Percentiles rank a stretch among this genome's conserved stretches.
These are phyloP conservation scores for Cephalotes varians DNA, from an alignment of 2,888 invertebrate genomes.

Conservation along the genomic window DNA sequence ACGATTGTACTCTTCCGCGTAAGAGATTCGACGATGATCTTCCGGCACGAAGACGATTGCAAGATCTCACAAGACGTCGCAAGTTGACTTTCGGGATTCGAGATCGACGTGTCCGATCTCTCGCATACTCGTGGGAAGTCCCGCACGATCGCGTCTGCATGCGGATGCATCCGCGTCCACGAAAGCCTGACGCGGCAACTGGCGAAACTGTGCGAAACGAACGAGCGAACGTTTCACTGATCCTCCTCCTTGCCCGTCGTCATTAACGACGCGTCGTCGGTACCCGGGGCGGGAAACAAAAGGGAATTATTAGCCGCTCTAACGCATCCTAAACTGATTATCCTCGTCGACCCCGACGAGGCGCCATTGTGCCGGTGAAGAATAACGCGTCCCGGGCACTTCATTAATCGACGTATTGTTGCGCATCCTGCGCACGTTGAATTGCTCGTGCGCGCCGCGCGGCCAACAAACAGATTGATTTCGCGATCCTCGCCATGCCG, in stretches of 20 bases:
- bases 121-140: constrained; percentile 29
- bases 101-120: constrained; percentile 57
- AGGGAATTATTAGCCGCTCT: constrained; percentile 80
- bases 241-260: constrained; percentile 55
- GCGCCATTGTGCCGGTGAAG: constrained; percentile 76
- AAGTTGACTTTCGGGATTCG: constrained; percentile 18
- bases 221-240: constrained; percentile 5
- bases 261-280: constrained; percentile 68
- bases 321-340: constrained; percentile 78
- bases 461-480: constrained; percentile 78
- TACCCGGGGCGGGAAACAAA: constrained; percentile 71
- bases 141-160: constrained; percentile 13
- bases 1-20: constrained; percentile 19
- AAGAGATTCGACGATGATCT: constrained; percentile 39
- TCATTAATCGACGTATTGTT: constrained; percentile 81
- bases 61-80: constrained; percentile 23
- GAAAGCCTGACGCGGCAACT: constrained; percentile 56
- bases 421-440: constrained; percentile 59
- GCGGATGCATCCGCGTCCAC: constrained; percentile 28
- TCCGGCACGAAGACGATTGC: constrained; percentile 22
- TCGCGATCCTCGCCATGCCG: constrained; percentile 64
- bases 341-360: constrained; percentile 72
- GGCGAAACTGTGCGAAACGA: constrained; percentile 37
- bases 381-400: constrained; percentile 76
- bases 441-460: constrained; percentile 48